Evolutionary conservation across 2,113 vertebrate species (phyloP), one percentile per base, ranked within the genome.

Genomic region (Odontophorus gujanensis): DNA sequence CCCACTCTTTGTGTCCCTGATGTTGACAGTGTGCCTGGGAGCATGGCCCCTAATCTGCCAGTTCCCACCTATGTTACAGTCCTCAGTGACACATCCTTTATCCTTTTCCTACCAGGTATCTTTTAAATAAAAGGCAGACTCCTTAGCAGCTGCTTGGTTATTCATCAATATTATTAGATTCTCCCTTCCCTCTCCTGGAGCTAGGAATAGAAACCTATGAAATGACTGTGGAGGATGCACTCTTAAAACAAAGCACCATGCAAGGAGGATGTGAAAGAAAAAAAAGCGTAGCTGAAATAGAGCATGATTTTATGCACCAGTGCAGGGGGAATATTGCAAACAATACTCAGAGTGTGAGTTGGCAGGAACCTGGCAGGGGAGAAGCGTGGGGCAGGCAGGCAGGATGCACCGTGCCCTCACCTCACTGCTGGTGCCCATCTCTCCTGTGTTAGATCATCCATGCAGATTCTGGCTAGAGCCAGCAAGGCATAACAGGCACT

Each of bases 191-290:
- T 94, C 92, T 91, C 74, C 95, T 61, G 36, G 80, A 91, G 65
- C 95, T 96, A 95, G 95, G 79, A 97, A 96, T 96, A 96, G 96
- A 94, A 84, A 95, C 75, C 67, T 90, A 65, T 94, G 95, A 96
- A 76, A 95, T 93, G 47, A 87, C 65, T 91, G 93, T 95, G 86
- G 66, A 66, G 91, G 93, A 90, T 85, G 78, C 79, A 2, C 80
- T 89, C 63, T 87, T 93, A 65, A 96, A 96, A 97, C 84, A 69
- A 62, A 59, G 94, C 50, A 0, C 48, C 0, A 2, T 82, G 63
- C 43, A 66, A 93, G 81, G 77, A 82, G 74, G 66, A 77, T 69
- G 47, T 75, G 81, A 9, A 14, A 22, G 22, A 48, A 50, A 53
- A 53, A 28, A 58, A 51, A 2, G 11, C 32, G 21, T 6, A 65